These are phyloP conservation scores for Panopea generosa DNA, from an alignment of 2,888 invertebrate genomes.

Conservation along the genomic window DNA sequence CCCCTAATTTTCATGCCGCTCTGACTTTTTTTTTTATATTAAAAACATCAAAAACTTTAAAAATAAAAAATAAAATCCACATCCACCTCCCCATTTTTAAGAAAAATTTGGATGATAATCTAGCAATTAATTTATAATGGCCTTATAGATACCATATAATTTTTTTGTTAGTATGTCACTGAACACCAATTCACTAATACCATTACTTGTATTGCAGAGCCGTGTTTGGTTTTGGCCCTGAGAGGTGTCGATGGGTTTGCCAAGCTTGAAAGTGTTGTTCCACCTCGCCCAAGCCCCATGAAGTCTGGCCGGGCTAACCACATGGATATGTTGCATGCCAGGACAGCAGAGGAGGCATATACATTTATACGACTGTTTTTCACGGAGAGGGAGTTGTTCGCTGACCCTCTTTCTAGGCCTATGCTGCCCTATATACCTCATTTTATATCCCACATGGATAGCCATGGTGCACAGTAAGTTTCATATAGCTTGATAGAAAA, in stretches of 20 bases:
- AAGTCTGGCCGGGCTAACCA: conserved; percentile 38
- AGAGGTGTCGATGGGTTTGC: conserved; percentile 79
- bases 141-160: too few species aligned
- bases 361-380: conserved; percentile 79
- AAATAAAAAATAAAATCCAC: too few species aligned
- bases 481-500: too few species aligned
- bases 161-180: too few species aligned
- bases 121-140: too few species aligned
- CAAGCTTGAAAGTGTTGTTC: conserved; percentile 69
- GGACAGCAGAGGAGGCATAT: conserved; percentile 79
- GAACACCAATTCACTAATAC: too few species aligned
- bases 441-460: conserved; percentile 24
- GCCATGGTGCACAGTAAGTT: conserved; percentile 10
- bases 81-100: too few species aligned
- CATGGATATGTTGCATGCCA: conserved; percentile 78
- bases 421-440: conserved; percentile 76
- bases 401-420: conserved; percentile 74
- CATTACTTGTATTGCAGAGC: conserved; percentile 72
- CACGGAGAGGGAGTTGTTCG: conserved; percentile 77
- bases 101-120: too few species aligned
- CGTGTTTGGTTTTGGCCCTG: conserved; percentile 78
- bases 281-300: conserved; percentile 29
- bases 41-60: too few species aligned
- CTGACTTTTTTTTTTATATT: too few species aligned
- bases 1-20: too few species aligned